A percentile compares a stretch with the other conserved stretches of the same genome.
phyloP scores from a whole-genome alignment of 2,797 vertebrate genomes.

The Cyclura pinguis region DNA sequence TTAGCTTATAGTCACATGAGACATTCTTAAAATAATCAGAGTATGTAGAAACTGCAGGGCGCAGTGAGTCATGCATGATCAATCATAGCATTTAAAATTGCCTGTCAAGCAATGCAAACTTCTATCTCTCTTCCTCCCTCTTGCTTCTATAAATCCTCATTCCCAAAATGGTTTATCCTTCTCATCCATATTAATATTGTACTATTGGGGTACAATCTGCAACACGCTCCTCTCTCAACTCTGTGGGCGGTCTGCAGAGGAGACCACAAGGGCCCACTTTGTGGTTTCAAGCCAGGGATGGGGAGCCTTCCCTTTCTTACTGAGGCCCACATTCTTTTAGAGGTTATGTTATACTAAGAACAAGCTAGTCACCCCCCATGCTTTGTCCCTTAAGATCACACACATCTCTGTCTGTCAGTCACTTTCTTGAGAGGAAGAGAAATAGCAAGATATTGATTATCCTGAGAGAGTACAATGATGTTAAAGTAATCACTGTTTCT shows the following conservation, averaged over 20 bases:
- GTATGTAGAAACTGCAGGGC: not conserved
- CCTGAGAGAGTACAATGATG: not conserved
- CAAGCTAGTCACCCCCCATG: not conserved
- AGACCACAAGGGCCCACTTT: not conserved
- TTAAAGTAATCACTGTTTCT: not conserved
- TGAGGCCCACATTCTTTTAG: not conserved
- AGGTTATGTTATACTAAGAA: not conserved
- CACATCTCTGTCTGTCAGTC: not conserved
- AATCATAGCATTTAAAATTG: slow-evolving; percentile 64
- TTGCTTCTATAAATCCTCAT: not conserved
- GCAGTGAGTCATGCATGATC: slow-evolving; percentile 55
- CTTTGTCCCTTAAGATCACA: not conserved
- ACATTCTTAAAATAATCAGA: slow-evolving; percentile 52
- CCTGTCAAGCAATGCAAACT: slow-evolving; percentile 47
- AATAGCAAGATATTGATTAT: not conserved
- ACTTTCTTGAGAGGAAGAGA: not conserved
- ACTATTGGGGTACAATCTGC: not conserved
- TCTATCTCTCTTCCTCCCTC: not conserved
- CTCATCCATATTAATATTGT: not conserved
- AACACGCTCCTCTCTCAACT: not conserved
- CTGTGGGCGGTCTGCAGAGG: no score
- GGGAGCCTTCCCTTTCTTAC: not conserved
- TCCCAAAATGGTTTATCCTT: not conserved
- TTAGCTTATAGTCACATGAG: slow-evolving; percentile 56
- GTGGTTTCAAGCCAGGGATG: not conserved